Base-by-base conservation (phyloP, 2,888 invertebrate genomes). In the Sminthurides aquaticus region DNA sequence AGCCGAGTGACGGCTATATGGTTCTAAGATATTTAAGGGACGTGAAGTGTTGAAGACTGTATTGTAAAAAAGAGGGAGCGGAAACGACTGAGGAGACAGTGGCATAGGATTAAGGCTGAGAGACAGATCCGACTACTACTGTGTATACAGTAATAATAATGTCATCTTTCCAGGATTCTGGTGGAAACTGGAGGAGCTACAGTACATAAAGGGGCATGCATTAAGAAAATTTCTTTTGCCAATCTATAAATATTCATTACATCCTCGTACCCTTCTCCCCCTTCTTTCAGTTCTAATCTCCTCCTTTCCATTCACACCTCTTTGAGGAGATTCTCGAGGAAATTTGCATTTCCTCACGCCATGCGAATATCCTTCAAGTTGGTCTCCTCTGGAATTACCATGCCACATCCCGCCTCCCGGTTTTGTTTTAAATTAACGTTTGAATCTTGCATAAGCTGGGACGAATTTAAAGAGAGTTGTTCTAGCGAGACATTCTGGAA, bases 201-300 rank as follows among this genome's bases (percentile, higher is more conserved):
- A n/a, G n/a, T n/a, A n/a, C n/a, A n/a, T n/a, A n/a, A n/a, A n/a
- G n/a, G n/a, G n/a, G n/a, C n/a, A n/a, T n/a, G n/a, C n/a, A n/a
- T n/a, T n/a, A n/a, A n/a, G n/a, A 52, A 52, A 8, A 20, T 52
- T 52, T 52, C 52, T 15, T 20, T 15, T 20, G 52, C 52, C 52
- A 18, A 20, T 52, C 52, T 52, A 52, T 52, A 52, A 52, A 52
- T 52, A 52, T 52, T 52, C 52, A 52, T 52, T 22, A 52, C 11
- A 20, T 52, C 18, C 43, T 43, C 20, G 52, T 22, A 20, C 8
- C 15, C 52, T 52, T 22, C 18, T 43, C 18, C 52, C 52, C 5
- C 11, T 52, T 52, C 20, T 52, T 52, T 5, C 8, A 34, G 20
- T 52, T 43, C 20, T 52, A 52, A 52, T 52, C 52, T 20, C 20